Base-by-base conservation (phyloP, 2,113 vertebrate species). In the Bubalus kerabau region DNA sequence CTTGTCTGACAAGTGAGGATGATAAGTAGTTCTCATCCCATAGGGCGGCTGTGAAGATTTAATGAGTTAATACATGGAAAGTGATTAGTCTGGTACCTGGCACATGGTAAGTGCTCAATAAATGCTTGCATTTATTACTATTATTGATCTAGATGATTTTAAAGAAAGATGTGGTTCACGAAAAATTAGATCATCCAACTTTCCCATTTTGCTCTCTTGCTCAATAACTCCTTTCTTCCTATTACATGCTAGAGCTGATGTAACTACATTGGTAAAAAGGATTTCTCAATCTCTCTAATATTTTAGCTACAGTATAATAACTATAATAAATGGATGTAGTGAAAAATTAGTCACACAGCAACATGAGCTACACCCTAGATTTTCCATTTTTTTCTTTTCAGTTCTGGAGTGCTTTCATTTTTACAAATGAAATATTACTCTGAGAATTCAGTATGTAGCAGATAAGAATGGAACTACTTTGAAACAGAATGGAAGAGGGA, bases 301-400 rank as follows among this genome's bases (percentile, higher is more conserved):
- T 90, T 96, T 95, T 93, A 90, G 24, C 48, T 64, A 76, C 2
- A 87, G 19, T 81, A 83, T 21, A 82, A 64, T 93, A 96, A 87
- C 15, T 84, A 62, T 43, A 81, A 86, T 95, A 96, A 96, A 90
- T 30, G 52, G 46, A 92, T 86, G 2, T 30, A 81, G 46, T 90
- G 60, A 95, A 92, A 95, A 95, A n/a, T 24, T 52, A 59, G 36
- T 57, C 54, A 50, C 46, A 62, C 43, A 64, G 26, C 15, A 76
- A 23, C 54, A 19, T 30, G 13, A 94, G 32, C 8, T 83, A 57
- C 57, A 76, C 46, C 6, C 67, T 80, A 89, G 57, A 80, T 85
- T 94, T 87, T 67, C 32, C 40, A 54, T 62, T 78, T 85, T 30
- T 62, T 88, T 48, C 7, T 89, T 91, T 90, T 59, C 57, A 83